Evolutionary conservation across 2,797 vertebrate genomes (phyloP).

Genomic region (Tympanoctomys barrerae): DNA sequence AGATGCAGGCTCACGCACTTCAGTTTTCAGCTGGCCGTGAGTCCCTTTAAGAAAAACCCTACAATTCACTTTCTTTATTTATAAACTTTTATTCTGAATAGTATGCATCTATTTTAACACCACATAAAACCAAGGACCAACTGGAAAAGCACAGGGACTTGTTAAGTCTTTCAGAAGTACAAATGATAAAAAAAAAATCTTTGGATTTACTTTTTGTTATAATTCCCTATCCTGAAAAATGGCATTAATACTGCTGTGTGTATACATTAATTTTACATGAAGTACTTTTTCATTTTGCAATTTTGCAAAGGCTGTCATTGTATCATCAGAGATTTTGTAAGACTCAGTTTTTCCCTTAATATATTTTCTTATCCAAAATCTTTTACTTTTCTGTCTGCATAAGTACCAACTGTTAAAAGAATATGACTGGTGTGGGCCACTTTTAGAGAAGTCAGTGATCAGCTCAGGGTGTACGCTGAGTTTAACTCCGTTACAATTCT

Average conservation of each 20-base stretch:
- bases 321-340: background rate
- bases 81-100: background rate
- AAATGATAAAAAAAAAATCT: background rate
- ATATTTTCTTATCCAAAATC: background rate
- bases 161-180: background rate
- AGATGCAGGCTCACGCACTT: background rate
- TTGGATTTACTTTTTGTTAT: background rate
- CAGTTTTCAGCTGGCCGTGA: background rate
- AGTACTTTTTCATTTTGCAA: background rate
- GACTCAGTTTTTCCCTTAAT: background rate
- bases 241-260: background rate
- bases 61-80: background rate
- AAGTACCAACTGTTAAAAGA: background rate
- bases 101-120: background rate
- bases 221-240: background rate
- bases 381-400: background rate
- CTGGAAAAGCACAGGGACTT: background rate
- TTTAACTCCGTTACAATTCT: background rate
- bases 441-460: background rate
- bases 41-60: background rate
- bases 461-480: background rate
- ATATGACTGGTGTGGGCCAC: background rate
- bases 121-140: background rate
- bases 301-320: background rate
- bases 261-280: background rate